Evolutionary conservation across 2,113 vertebrate genomes (phyloP).

Genomic region (Pangasianodon gigas): DNA sequence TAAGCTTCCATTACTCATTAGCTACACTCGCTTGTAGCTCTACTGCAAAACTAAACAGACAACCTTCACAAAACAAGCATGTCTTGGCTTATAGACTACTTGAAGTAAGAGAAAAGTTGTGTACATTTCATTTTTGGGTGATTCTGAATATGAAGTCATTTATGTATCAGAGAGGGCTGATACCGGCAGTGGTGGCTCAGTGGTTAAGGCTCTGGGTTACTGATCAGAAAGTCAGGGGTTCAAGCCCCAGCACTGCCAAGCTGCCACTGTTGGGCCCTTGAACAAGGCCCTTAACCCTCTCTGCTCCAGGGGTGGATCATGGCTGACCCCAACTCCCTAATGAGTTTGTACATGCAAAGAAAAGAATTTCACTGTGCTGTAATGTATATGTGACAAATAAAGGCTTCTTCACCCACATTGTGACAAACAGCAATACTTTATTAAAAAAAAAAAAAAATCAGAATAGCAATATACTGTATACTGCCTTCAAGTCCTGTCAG

Average conservation of each 20-base stretch:
- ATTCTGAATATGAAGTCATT: neutral
- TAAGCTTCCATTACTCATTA: neutral
- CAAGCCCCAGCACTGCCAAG: no score
- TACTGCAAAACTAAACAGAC: neutral
- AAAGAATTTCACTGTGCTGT: no score
- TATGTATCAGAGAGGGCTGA: neutral
- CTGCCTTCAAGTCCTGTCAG: neutral
- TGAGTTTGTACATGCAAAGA: no score
- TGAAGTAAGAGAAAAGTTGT: neutral
- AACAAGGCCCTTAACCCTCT: neutral
- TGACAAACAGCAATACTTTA: slow-evolving; percentile 17
- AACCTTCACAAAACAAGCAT: no score
- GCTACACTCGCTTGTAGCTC: neutral
- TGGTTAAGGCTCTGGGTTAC: neutral
- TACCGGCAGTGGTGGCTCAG: neutral
- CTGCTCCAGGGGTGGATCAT: neutral
- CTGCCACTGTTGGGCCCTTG: neutral
- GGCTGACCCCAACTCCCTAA: no score
- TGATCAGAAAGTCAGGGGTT: no score
- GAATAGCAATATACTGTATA: neutral
- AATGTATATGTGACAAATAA: no score
- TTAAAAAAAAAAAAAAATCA: neutral
- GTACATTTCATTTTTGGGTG: neutral
- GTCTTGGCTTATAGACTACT: neutral
- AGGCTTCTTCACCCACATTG: neutral